Base-by-base conservation (phyloP, 2,113 vertebrate genomes). In the Callopanchax toddi region DNA sequence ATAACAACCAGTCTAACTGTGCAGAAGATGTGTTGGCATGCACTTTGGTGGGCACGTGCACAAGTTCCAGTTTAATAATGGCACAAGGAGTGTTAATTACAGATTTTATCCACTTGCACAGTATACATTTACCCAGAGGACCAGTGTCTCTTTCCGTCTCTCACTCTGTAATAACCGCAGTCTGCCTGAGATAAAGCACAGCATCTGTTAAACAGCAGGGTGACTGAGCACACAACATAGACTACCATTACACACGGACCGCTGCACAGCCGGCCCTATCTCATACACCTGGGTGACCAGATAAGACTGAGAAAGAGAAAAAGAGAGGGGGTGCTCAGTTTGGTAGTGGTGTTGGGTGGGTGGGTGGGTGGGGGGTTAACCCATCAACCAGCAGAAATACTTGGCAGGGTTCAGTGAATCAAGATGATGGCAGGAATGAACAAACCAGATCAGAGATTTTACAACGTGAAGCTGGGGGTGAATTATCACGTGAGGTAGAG, bases 131-230 rank as follows among this genome's bases (percentile, higher is more conserved):
- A 74, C 73, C 62, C 75, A 72, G 60, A 53, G 63, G 77, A 83
- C 68, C 55, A 34, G 74, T 79, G 68, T 81, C 70, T 83, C 67
- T 80, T 74, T 79, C 56, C 7, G 26, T 61, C 58, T 76, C 67
- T 76, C 34, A 60, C 77, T 54, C 67, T 60, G 60, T 81, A 87
- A 87, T 78, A 84, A 83, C 71, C 55, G 71, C 42, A 69, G 58
- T 79, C 68, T 82, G 62, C 48, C 34, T 75, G 54, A 71, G 80
- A 89, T 89, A 83, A 89, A 87, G 75, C 76, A 61, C 60, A 71
- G 79, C 74, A 79, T 86, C 81, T 85, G 84, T 85, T 86, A 86
- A 86, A 85, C 81, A 83, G 82, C 82, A 74, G 84, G 83, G 60
- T 75, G 81, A 82, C 83, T 76, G 74, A 84, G 60, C 84, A 84